Base-by-base conservation (phyloP, 2,888 invertebrate species). In the Gastracanthus pulcherrimus region DNA sequence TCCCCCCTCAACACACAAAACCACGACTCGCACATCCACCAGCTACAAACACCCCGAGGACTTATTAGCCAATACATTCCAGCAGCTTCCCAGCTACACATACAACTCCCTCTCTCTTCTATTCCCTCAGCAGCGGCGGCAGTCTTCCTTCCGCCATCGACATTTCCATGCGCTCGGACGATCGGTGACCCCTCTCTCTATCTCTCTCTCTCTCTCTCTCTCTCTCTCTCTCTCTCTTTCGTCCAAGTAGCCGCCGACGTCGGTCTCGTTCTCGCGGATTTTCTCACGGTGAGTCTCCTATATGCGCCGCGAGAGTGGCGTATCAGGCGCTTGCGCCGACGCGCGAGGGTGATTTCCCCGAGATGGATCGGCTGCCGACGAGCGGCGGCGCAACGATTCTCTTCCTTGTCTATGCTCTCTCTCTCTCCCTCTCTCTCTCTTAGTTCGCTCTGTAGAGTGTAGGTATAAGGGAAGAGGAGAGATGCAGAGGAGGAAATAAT, bases 201-300 rank as follows among this genome's bases (percentile, higher is more conserved):
- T n/a, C n/a, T n/a, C n/a, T n/a, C n/a, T n/a, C n/a, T n/a, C n/a
- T n/a, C n/a, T n/a, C n/a, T n/a, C n/a, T n/a, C n/a, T n/a, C n/a
- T n/a, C 84, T 82, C 80, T 83, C 83, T 80, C 81, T 78, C 78
- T 85, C 82, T 76, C 45, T 13, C 45, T 45, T n/a, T n/a, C 45
- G n/a, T 2, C 45, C 55, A 55, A 55, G 55, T 55, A 11, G 41
- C 41, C 26, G 41, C 51, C 69, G 36, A 36, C 51, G 72, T 62
- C 67, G 36, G n/a, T 55, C 75, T 75, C 70, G 67, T 77, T 70
- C 67, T 45, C 69, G 76, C 41, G 70, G 76, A 75, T 71, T 80
- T 80, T 71, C 55, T 51, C 51, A 51, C 70, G 70, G 69, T 31
- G 23, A 29, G 29, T 31, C 60, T 23, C 41, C 60, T 60, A n/a